phyloP scores from a whole-genome alignment of 2,888 invertebrate species.

The Tetrapedia diversipes region DNA sequence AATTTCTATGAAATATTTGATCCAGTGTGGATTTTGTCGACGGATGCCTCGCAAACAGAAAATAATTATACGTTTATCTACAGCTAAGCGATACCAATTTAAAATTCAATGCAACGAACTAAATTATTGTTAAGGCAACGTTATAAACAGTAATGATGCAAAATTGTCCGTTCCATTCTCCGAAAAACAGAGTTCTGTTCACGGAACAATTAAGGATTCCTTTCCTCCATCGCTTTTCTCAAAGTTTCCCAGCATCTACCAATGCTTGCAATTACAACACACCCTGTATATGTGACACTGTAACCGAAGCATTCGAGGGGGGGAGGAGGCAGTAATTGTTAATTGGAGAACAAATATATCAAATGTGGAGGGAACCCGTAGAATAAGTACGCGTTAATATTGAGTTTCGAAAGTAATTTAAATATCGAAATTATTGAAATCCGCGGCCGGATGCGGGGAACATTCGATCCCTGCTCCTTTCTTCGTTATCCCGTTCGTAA shows the following conservation, averaged over 20 bases:
- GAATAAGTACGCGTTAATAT: slow-evolving; percentile 17
- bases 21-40: too few relatives aligned
- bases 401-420: slow-evolving; percentile 22
- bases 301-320: background rate
- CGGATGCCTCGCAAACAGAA: too few relatives aligned
- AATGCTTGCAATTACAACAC: background rate
- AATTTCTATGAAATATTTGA: too few relatives aligned
- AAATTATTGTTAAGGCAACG: too few relatives aligned
- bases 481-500: slow-evolving; percentile 13
- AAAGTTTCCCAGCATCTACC: background rate
- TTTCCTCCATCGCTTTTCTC: background rate
- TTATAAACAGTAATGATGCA: background rate
- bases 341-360: slow-evolving; percentile 25
- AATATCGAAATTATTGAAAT: slow-evolving; percentile 20
- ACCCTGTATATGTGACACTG: background rate
- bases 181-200: too few relatives aligned
- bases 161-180: background rate
- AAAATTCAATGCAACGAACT: too few relatives aligned
- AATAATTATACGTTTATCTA: too few relatives aligned
- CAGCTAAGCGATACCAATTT: too few relatives aligned
- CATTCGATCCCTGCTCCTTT: background rate
- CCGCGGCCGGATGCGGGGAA: background rate
- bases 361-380: background rate
- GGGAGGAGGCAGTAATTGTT: slow-evolving; percentile 14
- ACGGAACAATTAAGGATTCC: background rate